These are phyloP conservation scores for Tragulus kanchil DNA, from an alignment of 2,113 vertebrate genomes.

Conservation along the genomic window DNA sequence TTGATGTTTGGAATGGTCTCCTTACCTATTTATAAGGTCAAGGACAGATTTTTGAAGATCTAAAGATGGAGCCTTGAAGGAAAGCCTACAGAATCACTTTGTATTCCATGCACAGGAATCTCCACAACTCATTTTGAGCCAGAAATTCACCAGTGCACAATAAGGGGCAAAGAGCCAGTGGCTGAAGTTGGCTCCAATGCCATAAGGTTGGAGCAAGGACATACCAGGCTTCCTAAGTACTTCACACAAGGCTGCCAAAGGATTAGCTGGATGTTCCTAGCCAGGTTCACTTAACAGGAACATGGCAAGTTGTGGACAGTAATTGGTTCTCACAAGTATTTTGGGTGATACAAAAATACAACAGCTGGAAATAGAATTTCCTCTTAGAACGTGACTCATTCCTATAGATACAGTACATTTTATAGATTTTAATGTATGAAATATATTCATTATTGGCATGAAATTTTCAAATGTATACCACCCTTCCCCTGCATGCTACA, in stretches of 20 bases:
- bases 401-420: background rate
- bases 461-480: background rate
- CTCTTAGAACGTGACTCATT: background rate
- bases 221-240: conserved; percentile 67
- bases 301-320: conserved; percentile 64
- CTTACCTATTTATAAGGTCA: background rate
- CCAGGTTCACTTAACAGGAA: conserved; percentile 75
- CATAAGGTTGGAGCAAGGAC: conserved; percentile 70
- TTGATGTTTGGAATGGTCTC: background rate
- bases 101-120: background rate
- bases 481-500: background rate
- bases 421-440: background rate
- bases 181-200: background rate
- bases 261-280: conserved; percentile 58
- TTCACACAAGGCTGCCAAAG: conserved; percentile 73
- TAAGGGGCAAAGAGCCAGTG: background rate
- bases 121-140: background rate
- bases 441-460: background rate
- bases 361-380: conserved; percentile 47
- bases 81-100: background rate
- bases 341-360: conserved; percentile 76
- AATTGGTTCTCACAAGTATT: conserved; percentile 73
- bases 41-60: background rate
- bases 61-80: background rate
- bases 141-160: conserved; percentile 24